phyloP scores from a whole-genome alignment of 2,113 vertebrate genomes.

The Anas platyrhynchos region DNA sequence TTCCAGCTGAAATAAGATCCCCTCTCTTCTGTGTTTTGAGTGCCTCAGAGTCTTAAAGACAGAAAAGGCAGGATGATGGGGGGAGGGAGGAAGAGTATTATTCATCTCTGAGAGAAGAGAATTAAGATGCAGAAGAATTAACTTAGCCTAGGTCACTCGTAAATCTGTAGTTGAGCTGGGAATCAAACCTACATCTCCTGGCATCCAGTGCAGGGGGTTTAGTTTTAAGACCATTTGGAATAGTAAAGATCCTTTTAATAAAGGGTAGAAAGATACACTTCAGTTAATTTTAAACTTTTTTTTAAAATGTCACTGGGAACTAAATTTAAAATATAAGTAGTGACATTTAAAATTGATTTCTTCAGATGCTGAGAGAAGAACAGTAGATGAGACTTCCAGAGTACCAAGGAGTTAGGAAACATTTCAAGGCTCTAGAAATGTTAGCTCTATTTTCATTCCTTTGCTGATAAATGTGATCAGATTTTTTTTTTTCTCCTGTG shows the following conservation, averaged over 20 bases:
- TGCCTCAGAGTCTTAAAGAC: neutral
- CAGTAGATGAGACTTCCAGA: neutral
- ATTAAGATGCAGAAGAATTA: slow-evolving; percentile 18
- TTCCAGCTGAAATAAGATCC: neutral
- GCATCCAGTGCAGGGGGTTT: neutral
- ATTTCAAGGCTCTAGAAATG: neutral
- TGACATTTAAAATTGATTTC: neutral
- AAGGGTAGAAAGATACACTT: neutral
- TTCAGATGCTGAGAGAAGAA: neutral
- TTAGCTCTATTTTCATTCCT: neutral
- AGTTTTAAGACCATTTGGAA: neutral
- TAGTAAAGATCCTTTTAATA: neutral
- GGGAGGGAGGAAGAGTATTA: neutral
- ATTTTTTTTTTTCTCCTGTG: neutral
- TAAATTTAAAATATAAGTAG: neutral
- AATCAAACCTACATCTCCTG: neutral
- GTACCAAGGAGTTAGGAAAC: neutral
- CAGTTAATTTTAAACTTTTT: neutral
- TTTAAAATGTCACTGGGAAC: neutral
- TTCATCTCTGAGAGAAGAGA: neutral
- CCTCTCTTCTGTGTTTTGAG: too few relatives aligned
- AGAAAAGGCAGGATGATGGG: neutral
- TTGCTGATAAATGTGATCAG: neutral
- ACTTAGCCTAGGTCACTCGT: neutral
- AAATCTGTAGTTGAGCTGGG: slow-evolving; percentile 34